phyloP scores from a whole-genome alignment of 2,113 vertebrate genomes.

The Aviceda subcristata region DNA sequence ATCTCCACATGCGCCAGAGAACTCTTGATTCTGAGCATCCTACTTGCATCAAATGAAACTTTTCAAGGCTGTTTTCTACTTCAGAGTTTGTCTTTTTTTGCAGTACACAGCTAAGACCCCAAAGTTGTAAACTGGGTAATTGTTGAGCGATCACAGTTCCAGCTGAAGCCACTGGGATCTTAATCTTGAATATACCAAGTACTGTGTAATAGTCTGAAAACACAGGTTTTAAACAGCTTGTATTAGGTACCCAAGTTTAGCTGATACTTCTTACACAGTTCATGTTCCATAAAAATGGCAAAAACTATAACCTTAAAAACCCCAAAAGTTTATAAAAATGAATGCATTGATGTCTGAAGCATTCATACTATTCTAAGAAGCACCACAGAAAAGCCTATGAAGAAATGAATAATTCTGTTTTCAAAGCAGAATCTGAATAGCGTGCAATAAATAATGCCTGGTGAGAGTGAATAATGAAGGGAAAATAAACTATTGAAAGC shows the following conservation, averaged over 20 bases:
- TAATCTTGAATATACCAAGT: neutral
- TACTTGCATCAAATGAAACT: neutral
- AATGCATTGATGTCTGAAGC: neutral
- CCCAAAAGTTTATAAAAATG: neutral
- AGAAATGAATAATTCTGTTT: slow-evolving; percentile 59
- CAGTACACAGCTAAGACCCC: neutral
- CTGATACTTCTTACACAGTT: neutral
- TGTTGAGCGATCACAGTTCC: neutral
- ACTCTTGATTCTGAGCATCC: neutral
- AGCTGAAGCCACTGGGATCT: neutral
- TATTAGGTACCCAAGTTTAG: neutral
- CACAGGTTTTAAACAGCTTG: neutral
- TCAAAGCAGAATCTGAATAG: slow-evolving; percentile 48
- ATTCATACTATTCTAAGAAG: slow-evolving; percentile 2
- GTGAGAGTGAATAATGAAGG: slow-evolving; percentile 43
- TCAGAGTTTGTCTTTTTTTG: neutral
- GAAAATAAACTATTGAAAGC: slow-evolving; percentile 52
- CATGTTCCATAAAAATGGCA: neutral
- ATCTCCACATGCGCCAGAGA: neutral
- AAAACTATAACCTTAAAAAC: neutral
- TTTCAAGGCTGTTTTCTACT: neutral
- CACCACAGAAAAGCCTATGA: slow-evolving; percentile 20
- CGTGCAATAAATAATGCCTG: slow-evolving; percentile 44
- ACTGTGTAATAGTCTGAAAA: neutral
- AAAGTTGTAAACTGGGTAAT: neutral